Conservation (phyloP, 2,888 invertebrate species). For the Papilio gigon region DNA sequence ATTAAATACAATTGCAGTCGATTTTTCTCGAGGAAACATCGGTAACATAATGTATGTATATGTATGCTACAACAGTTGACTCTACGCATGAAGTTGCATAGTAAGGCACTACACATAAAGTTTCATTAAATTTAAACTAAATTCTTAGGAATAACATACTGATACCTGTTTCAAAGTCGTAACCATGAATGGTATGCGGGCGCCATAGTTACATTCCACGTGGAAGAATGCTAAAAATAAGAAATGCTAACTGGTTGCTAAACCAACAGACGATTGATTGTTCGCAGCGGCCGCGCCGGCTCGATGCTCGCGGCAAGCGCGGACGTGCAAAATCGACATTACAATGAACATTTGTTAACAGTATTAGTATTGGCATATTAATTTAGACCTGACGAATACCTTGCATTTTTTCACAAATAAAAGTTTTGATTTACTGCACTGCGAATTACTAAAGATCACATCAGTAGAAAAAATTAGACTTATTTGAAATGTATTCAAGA, state of each 20-base stretch:
- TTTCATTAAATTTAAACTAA: neutral
- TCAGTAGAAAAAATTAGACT: too few relatives aligned
- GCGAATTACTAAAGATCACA: too few relatives aligned
- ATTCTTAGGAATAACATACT: neutral
- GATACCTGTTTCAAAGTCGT: neutral
- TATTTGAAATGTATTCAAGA: too few relatives aligned
- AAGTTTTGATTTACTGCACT: neutral
- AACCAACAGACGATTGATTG: constrained; percentile 57
- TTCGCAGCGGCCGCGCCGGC: constrained; percentile 51
- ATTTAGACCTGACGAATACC: constrained; percentile 25
- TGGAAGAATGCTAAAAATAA: constrained; percentile 34
- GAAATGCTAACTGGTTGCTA: constrained; percentile 34
- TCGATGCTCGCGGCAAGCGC: neutral
- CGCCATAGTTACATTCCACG: constrained; percentile 6
- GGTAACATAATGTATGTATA: too few relatives aligned
- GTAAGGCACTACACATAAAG: too few relatives aligned
- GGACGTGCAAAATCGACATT: constrained; percentile 41
- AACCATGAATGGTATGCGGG: constrained; percentile 4
- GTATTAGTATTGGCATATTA: constrained; percentile 40
- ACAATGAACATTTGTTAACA: constrained; percentile 43
- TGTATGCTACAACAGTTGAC: too few relatives aligned
- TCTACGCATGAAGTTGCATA: too few relatives aligned
- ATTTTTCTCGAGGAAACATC: too few relatives aligned
- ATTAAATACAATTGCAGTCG: too few relatives aligned
- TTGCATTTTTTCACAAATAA: neutral